Evolutionary conservation across 2,113 vertebrate species (phyloP).

Genomic region (Colinus virginianus): DNA sequence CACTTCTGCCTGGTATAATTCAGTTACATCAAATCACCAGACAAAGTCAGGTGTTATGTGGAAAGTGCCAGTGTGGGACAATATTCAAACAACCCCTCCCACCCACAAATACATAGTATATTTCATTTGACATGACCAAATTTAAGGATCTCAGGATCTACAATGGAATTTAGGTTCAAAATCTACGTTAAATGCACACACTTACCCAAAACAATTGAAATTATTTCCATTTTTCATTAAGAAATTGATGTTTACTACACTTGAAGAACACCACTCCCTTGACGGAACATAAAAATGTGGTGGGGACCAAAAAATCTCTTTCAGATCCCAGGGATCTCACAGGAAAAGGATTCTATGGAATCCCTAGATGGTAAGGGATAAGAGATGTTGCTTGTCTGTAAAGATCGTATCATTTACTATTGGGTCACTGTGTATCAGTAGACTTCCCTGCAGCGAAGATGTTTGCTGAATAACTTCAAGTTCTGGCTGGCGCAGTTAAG

Average conservation of each 20-base stretch:
- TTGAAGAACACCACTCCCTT: not conserved
- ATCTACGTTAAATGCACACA: not conserved
- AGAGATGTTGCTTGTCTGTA: not conserved
- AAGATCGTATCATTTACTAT: not conserved
- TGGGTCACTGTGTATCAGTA: not conserved
- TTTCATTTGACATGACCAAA: not conserved
- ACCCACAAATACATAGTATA: not conserved
- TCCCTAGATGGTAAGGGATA: not conserved
- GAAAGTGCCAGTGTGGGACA: not conserved
- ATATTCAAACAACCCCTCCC: not conserved
- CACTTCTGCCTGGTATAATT: not conserved
- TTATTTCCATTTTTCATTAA: not conserved
- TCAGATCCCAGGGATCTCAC: not conserved
- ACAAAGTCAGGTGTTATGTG: not conserved
- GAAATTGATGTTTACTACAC: not conserved
- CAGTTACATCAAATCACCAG: not conserved
- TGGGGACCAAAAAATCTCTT: not conserved
- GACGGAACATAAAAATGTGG: not conserved
- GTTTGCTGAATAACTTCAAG: not conserved
- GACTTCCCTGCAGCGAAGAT: not conserved
- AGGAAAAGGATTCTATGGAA: not conserved
- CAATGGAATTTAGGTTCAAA: not conserved
- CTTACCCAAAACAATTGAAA: not conserved
- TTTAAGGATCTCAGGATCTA: not conserved
- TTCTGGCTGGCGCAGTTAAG: not conserved